phyloP scores from a whole-genome alignment of 2,888 invertebrate genomes.

The Morpho achilles region DNA sequence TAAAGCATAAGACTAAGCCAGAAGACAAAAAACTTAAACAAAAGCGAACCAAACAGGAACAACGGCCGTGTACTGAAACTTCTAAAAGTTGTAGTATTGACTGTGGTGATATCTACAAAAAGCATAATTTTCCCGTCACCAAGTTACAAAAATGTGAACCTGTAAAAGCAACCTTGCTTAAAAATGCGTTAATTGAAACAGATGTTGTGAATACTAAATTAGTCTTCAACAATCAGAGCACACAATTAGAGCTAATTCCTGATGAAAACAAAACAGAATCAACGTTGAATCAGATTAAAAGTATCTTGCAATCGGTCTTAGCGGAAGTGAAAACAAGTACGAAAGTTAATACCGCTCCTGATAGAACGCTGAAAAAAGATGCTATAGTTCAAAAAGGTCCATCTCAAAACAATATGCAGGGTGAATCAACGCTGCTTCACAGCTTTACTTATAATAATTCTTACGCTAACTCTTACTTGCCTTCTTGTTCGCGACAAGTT shows the following conservation, averaged over 20 bases:
- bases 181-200: slow-evolving; percentile 16
- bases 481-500: slow-evolving; percentile 45
- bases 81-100: slow-evolving; percentile 46
- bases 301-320: slow-evolving; percentile 57
- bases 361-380: slow-evolving; percentile 47
- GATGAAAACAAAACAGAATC: slow-evolving; percentile 47
- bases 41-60: slow-evolving; percentile 19
- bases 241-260: slow-evolving; percentile 30
- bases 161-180: slow-evolving; percentile 14
- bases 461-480: slow-evolving; percentile 40
- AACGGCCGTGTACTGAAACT: slow-evolving; percentile 25
- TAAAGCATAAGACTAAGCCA: slow-evolving; percentile 2
- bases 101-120: slow-evolving; percentile 43
- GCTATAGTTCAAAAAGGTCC: slow-evolving; percentile 52
- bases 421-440: slow-evolving; percentile 46
- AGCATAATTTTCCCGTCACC: slow-evolving; percentile 18
- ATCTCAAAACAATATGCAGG: slow-evolving; percentile 44
- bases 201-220: slow-evolving; percentile 6
- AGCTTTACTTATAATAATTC: slow-evolving; percentile 52
- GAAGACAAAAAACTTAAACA: slow-evolving; percentile 4
- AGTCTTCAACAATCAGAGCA: slow-evolving; percentile 6
- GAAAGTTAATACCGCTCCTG: slow-evolving; percentile 31
- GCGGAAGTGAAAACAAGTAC: slow-evolving; percentile 57
- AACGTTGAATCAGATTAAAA: slow-evolving; percentile 61
- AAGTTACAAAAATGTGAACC: slow-evolving; percentile 24